Percentiles rank a stretch among this genome's conserved stretches.
phyloP scores from a whole-genome alignment of 2,888 invertebrate species.

The Caenorhabditis zanzibari region DNA sequence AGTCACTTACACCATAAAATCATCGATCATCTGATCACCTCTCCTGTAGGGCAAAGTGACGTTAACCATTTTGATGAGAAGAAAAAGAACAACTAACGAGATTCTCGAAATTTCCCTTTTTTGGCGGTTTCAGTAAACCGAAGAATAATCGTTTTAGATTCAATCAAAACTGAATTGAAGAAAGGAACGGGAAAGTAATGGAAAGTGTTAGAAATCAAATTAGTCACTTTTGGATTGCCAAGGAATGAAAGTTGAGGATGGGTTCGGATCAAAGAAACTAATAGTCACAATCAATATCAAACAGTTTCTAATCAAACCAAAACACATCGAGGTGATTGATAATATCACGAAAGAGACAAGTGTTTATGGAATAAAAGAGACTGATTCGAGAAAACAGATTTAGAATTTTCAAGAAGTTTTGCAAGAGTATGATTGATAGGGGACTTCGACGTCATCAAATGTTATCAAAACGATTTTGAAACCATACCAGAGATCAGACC shows the following conservation, averaged over 20 bases:
- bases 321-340: conserved; percentile 1
- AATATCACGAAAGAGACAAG: conserved; percentile 1
- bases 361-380: too few species aligned
- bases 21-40: conserved; percentile 41
- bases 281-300: not conserved
- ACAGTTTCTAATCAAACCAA: not conserved
- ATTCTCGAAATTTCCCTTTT: conserved; percentile 28
- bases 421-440: too few species aligned
- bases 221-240: not conserved
- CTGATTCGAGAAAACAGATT: too few species aligned
- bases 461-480: too few species aligned
- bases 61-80: conserved; percentile 16
- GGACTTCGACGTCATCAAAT: too few species aligned
- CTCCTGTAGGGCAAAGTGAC: conserved; percentile 25
- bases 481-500: too few species aligned
- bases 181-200: conserved; percentile 8
- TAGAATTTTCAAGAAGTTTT: too few species aligned
- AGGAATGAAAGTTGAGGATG: too few species aligned
- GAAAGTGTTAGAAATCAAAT: conserved; percentile 20
- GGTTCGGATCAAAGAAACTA: not conserved
- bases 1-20: conserved; percentile 10
- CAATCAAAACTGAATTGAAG: conserved; percentile 6
- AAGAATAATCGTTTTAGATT: conserved; percentile 26
- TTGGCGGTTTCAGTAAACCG: conserved; percentile 30
- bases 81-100: conserved; percentile 9